Evolutionary conservation across 2,888 invertebrate species (phyloP), one percentile per base, ranked within the genome.

Genomic region (Andrena bucephala): DNA sequence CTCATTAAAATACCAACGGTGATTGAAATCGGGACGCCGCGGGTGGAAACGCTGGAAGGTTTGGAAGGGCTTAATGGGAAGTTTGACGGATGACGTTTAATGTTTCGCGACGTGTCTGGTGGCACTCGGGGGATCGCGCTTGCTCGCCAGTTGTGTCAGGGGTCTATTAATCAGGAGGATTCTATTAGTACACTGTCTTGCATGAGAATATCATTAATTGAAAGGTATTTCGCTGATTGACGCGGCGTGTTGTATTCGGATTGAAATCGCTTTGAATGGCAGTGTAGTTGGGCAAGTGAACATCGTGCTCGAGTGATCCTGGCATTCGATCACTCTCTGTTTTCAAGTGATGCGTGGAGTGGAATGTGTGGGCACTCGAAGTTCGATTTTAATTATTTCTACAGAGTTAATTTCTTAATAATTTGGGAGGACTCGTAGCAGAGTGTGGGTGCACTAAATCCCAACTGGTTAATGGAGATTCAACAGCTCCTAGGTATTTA

Each of bases 11-110:
- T 77, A 65, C 65, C 65, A 6, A 3, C 8, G 36, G 13, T 29
- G 70, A 70, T 70, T 70, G 42, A 66, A 60, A 52, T 60, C 27
- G 4, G 5, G 27, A 24, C 27, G 27, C 7, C 7, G 59, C n/a
- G 6, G 27, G 5, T 36, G 54, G 16, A 57, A 57, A 75, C 36
- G 60, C 6, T 13, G 20, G 7, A 16, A 20, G 42, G 10, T 42
- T 16, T 20, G 67, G 48, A 48, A 68, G 20, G 20, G 62, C 24
- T 24, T 27, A 62, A 75, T 31, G 66, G 31, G n/a, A 66, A 24
- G 54, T 16, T 65, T 74, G 74, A 77, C 13, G 67, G 29, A 62
- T 31, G 74, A 74, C 74, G 67, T 31, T 31, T 62, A 29, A 77
- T 50, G 42, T 42, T 42, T 50, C 29, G 10, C 59, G 67, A 13